Evolutionary conservation across 2,113 vertebrate genomes (phyloP).

Genomic region (Platycercus adscitus): DNA sequence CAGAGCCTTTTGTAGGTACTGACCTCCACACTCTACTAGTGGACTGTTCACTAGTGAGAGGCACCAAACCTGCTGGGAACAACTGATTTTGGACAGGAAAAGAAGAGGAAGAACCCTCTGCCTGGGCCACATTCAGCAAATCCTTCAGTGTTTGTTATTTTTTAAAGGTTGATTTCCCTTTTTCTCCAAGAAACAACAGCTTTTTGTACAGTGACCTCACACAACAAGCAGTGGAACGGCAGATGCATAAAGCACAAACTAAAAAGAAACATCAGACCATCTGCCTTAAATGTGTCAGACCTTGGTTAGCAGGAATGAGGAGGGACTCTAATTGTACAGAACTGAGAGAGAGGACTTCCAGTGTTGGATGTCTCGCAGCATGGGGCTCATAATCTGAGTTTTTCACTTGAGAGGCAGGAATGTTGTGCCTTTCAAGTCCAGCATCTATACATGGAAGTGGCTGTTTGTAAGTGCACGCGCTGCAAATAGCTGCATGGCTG

Average conservation of each 20-base stretch:
- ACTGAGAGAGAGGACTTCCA: neutral
- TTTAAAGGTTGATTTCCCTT: neutral
- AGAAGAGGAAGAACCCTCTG: neutral
- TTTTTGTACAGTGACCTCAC: neutral
- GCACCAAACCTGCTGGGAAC: neutral
- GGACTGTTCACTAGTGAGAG: neutral
- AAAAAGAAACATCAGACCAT: neutral
- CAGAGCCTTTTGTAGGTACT: neutral
- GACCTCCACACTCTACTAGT: neutral
- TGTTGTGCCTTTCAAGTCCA: neutral
- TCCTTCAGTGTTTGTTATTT: neutral
- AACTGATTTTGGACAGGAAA: neutral
- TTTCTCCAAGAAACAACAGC: neutral
- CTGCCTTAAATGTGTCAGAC: neutral
- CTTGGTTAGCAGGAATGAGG: neutral
- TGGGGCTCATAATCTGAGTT: neutral
- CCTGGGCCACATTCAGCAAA: neutral
- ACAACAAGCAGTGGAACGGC: neutral
- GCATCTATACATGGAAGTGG: neutral
- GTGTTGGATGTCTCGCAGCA: neutral
- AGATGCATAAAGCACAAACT: neutral
- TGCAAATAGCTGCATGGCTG: slow-evolving; percentile 12
- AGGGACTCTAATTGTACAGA: neutral
- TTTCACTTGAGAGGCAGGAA: neutral
- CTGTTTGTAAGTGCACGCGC: neutral